Base-by-base conservation (phyloP, 2,113 vertebrate genomes). In the Edolisoma coerulescens region DNA sequence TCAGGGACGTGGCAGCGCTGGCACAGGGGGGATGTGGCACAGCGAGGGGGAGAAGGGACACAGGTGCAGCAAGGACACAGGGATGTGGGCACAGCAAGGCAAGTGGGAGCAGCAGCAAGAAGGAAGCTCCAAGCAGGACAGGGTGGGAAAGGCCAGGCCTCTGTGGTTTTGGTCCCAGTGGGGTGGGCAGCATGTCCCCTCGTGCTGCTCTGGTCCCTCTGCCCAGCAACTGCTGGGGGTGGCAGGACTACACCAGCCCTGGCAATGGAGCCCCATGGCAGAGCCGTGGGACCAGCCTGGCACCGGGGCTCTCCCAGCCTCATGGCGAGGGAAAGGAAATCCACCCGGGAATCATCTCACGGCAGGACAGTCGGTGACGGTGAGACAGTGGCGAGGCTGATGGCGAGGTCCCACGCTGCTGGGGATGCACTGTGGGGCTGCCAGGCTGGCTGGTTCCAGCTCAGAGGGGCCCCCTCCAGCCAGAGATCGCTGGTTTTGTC, bases 171-270 rank as follows among this genome's bases (percentile, higher is more conserved):
- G 10, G 28, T 32, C 22, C 26, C 28, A 19, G 39, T 13, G 0
- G 3, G 37, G 21, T 1, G 3, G 21, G 22, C 33, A 16, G 13
- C 2, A 3, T 8, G 10, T 16, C 65, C 59, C 33, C 30, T 12
- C 0, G 1, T 6, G 33, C 33, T 15, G 27, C 11, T 76, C 24
- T 5, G 1, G 6, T 42, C 5, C 7, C 32, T 23, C 26, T 17
- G 18, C 13, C 39, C 1, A 42, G 47, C 9, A 30, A 24, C 41
- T 8, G 11, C 21, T 6, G 11, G 5, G 15, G 13, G 18, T 2
- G 15, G 26, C 32, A 45, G 10, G 26, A 41, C 16, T 7, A 9
- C 35, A 30, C 9, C 12, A 21, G 52, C 21, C 12, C 39, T n/a
- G n/a, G n/a, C n/a, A n/a, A n/a, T n/a, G n/a, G n/a, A n/a, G n/a